These are phyloP conservation scores for Malurus elegans DNA, from an alignment of 2,113 vertebrate genomes.

Conservation along the genomic window DNA sequence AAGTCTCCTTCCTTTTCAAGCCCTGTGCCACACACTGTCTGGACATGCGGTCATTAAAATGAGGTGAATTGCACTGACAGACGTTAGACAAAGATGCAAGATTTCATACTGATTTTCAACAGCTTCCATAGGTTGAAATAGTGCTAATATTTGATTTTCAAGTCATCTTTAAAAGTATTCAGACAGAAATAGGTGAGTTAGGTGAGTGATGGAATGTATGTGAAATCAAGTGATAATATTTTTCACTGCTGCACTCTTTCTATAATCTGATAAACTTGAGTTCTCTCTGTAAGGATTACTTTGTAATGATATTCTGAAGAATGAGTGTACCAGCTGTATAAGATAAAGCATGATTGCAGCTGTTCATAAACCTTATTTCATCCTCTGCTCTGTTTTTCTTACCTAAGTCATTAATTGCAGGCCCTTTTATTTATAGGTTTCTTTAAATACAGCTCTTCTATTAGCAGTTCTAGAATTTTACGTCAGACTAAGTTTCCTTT, in stretches of 20 bases:
- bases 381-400: neutral
- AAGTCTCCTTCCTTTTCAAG: neutral
- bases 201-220: neutral
- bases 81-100: neutral
- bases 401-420: neutral
- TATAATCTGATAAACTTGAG: neutral
- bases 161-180: neutral
- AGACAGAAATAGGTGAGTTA: neutral
- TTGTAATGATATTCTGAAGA: neutral
- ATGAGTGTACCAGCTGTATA: neutral
- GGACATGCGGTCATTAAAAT: neutral
- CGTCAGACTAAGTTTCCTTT: neutral
- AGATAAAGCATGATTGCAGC: neutral
- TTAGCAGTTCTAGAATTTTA: neutral
- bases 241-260: neutral
- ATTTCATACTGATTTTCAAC: neutral
- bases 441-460: neutral
- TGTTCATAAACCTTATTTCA: neutral
- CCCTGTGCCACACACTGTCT: neutral
- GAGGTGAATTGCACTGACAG: rapidly evolving
- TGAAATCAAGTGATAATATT: neutral
- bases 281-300: neutral
- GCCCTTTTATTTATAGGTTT: too few relatives aligned
- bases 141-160: neutral
- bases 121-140: neutral